These are phyloP conservation scores for Bombus consobrinus DNA, from an alignment of 1,140 invertebrate genomes.

Conservation along the genomic window DNA sequence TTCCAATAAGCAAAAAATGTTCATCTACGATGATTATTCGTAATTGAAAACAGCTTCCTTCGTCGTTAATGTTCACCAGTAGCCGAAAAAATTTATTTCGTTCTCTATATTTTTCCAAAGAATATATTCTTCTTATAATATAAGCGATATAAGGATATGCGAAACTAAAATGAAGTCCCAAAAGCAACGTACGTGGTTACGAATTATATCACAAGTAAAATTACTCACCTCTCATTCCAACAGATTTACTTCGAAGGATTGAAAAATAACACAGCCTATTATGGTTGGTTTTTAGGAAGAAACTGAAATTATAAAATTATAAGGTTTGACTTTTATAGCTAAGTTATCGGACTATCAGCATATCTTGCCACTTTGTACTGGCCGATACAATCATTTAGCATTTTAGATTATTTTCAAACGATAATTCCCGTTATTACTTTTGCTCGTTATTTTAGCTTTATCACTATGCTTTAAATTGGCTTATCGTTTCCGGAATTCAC, in stretches of 20 bases:
- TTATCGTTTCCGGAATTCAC: too few relatives aligned
- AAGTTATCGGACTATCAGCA: neutral
- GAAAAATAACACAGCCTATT: neutral
- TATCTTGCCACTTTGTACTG: neutral
- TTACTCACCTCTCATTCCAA: slow-evolving; percentile 17
- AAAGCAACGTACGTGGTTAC: neutral
- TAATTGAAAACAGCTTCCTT: too few relatives aligned
- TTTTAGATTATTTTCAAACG: neutral
- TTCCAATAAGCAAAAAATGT: too few relatives aligned
- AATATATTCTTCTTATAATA: too few relatives aligned
- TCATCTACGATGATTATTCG: too few relatives aligned
- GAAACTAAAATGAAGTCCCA: too few relatives aligned
- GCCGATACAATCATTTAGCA: neutral
- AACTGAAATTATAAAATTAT: neutral
- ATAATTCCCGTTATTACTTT: too few relatives aligned
- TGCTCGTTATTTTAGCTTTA: too few relatives aligned
- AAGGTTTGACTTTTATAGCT: slow-evolving; percentile 47
- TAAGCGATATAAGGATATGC: accelerated
- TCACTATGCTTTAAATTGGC: too few relatives aligned
- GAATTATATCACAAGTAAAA: neutral
- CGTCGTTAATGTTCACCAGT: too few relatives aligned
- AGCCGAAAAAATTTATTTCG: too few relatives aligned
- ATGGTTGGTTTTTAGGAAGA: neutral
- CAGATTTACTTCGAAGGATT: neutral
- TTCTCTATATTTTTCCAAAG: too few relatives aligned